Base-by-base conservation (phyloP, 2,797 vertebrate species). In the Ceyx erithaca region DNA sequence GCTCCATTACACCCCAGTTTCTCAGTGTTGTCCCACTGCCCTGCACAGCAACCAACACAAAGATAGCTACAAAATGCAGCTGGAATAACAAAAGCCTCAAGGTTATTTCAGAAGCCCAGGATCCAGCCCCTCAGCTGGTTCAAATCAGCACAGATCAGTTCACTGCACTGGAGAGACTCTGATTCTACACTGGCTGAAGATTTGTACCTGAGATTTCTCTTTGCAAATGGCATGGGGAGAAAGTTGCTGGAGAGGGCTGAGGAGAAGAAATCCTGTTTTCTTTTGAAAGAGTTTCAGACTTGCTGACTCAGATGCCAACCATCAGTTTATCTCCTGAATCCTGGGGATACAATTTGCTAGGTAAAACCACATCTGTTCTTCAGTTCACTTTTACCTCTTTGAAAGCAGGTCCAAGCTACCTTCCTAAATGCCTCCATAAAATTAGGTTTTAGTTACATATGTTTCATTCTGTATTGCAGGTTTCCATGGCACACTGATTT, bases 391-490 rank as follows among this genome's bases (percentile, higher is more conserved):
- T 59, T 51, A 72, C 61, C 46, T 92, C 85, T 90, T 90, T 80
- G 85, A 94, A 93, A 85, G 69, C 75, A 6, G 45, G 89, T 85
- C 80, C 94, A 94, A 95, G 73, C 72, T 85, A 91, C 84, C 75
- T 91, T 68, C 75, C 67, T 80, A 72, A 94, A 69, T 69, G 70
- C 87, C 77, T 94, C 69, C 73, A 83, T 73, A 87, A 96, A 85
- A 95, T 80, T 67, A 86, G 85, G 49, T 76, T 94, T 96, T 77
- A 82, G 89, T 96, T 96, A 92, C 80, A 73, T 93, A 51, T 91
- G 91, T 96, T 94, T 95, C 93, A 82, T 73, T 92, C 83, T 91
- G 73, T 92, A 80, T 54, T 71, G 73, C 84, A 58, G 90, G 94
- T 94, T 94, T 92, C 95, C 93, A 87, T 95, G 94, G 92, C 87